Percentiles rank a stretch among this genome's conserved stretches.
Conservation (phyloP, 1,140 invertebrate species). For the Mesaphorura yosii region DNA sequence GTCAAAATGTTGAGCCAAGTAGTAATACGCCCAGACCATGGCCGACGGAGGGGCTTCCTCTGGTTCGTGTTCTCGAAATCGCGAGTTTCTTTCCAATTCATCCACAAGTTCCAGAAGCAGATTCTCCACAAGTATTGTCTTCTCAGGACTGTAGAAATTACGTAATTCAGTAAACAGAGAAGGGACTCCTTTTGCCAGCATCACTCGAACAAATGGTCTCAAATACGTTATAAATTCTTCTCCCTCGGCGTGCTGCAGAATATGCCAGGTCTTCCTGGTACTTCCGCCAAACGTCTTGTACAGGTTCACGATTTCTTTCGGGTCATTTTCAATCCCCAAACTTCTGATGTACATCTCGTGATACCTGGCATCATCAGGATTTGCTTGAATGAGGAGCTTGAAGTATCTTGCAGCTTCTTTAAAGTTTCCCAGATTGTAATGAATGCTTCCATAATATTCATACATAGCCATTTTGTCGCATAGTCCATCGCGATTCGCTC, state of each 20-base stretch:
- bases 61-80: constrained; percentile 16
- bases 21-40: constrained; percentile 91
- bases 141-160: constrained; percentile 65
- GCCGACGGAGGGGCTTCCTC: constrained; percentile 78
- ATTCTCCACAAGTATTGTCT: constrained; percentile 72
- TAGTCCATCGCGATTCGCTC: constrained; percentile 75
- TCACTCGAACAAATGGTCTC: constrained; percentile 22
- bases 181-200: constrained; percentile 91
- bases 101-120: constrained; percentile 43
- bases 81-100: constrained; percentile 10
- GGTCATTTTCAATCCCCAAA: constrained; percentile 50
- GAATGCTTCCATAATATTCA: constrained; percentile 54
- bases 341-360: constrained; percentile 80
- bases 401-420: constrained; percentile 73
- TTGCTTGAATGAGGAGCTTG: constrained; percentile 76
- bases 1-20: constrained; percentile 92
- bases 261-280: constrained; percentile 72
- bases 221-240: constrained; percentile 32
- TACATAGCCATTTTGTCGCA: constrained; percentile 84
- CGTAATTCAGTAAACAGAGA: constrained; percentile 88
- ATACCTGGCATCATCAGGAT: constrained; percentile 91
- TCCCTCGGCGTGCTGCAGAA: constrained; percentile 64
- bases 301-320: constrained; percentile 65
- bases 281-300: constrained; percentile 65
- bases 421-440: constrained; percentile 51